Percentiles rank a stretch among this genome's conserved stretches.
Conservation (phyloP, 2,113 vertebrate genomes). For the Collichthys lucidus region DNA sequence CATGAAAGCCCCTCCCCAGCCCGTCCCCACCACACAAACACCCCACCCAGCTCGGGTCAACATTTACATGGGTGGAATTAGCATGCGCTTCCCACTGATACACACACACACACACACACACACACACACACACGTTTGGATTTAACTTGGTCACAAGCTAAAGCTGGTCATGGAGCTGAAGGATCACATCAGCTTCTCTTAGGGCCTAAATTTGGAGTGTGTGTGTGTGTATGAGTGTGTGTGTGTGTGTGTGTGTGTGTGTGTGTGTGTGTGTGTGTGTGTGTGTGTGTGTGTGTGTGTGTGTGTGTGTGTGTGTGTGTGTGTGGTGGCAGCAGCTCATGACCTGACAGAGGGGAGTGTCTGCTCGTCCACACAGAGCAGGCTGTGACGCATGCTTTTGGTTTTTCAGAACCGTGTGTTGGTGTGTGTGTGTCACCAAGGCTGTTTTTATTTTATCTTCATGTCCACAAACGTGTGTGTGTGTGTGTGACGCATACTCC, state of each 20-base stretch:
- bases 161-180: slow-evolving; percentile 47
- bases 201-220: slow-evolving; percentile 43
- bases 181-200: slow-evolving; percentile 55
- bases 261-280: slow-evolving; percentile 29
- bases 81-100: slow-evolving; percentile 62
- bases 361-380: slow-evolving; percentile 48
- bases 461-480: slow-evolving; percentile 6
- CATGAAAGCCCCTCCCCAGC: slow-evolving; percentile 52
- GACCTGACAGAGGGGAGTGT: slow-evolving; percentile 53
- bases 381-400: slow-evolving; percentile 68
- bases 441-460: neutral
- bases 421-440: slow-evolving; percentile 38
- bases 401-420: slow-evolving; percentile 45
- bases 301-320: slow-evolving; percentile 9
- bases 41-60: slow-evolving; percentile 77
- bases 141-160: slow-evolving; percentile 33
- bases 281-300: slow-evolving; percentile 2
- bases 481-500: slow-evolving; percentile 15
- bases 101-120: slow-evolving; percentile 50
- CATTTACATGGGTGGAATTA: slow-evolving; percentile 78
- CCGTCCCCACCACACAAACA: slow-evolving; percentile 69
- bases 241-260: slow-evolving; percentile 27
- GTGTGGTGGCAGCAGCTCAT: slow-evolving; percentile 13
- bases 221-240: slow-evolving; percentile 4
- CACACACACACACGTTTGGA: slow-evolving; percentile 35